Evolutionary conservation across 2,888 invertebrate species (phyloP).

Genomic region (Tillus elongatus): DNA sequence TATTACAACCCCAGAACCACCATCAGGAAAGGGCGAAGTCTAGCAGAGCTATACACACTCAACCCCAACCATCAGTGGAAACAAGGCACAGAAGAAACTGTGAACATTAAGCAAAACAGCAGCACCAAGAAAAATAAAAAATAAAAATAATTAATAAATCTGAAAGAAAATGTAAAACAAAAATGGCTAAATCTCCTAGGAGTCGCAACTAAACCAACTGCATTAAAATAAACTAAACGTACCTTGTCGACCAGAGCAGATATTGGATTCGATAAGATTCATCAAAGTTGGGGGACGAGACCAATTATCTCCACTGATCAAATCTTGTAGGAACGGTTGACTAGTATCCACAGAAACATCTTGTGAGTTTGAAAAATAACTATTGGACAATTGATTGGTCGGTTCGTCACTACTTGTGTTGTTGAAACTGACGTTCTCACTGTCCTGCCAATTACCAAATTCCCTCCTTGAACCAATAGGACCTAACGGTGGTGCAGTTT

Average conservation of each 20-base stretch:
- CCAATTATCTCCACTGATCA: conserved; percentile 9
- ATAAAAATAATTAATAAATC: too few relatives aligned
- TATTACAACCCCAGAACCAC: too few relatives aligned
- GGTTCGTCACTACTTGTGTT: conserved; percentile 16
- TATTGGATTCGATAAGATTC: background rate
- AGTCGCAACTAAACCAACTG: too few relatives aligned
- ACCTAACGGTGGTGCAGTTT: conserved; percentile 35
- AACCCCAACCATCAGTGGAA: too few relatives aligned
- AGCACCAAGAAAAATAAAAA: too few relatives aligned
- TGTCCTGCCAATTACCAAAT: conserved; percentile 22
- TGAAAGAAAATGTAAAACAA: too few relatives aligned
- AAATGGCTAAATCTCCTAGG: too few relatives aligned
- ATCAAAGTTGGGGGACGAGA: background rate
- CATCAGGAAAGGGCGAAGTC: too few relatives aligned
- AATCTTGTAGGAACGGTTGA: conserved; percentile 26
- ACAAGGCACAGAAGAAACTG: too few relatives aligned
- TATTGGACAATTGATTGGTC: conserved; percentile 23
- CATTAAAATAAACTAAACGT: too few relatives aligned
- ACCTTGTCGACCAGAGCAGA: background rate
- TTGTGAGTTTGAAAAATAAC: conserved; percentile 32
- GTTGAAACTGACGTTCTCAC: conserved; percentile 13
- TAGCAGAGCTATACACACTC: too few relatives aligned
- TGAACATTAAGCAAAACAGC: too few relatives aligned
- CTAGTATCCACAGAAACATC: conserved; percentile 26
- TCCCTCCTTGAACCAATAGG: conserved; percentile 42